Evolutionary conservation across 2,797 vertebrate species (phyloP).

Genomic region (Urosaurus nigricauda): DNA sequence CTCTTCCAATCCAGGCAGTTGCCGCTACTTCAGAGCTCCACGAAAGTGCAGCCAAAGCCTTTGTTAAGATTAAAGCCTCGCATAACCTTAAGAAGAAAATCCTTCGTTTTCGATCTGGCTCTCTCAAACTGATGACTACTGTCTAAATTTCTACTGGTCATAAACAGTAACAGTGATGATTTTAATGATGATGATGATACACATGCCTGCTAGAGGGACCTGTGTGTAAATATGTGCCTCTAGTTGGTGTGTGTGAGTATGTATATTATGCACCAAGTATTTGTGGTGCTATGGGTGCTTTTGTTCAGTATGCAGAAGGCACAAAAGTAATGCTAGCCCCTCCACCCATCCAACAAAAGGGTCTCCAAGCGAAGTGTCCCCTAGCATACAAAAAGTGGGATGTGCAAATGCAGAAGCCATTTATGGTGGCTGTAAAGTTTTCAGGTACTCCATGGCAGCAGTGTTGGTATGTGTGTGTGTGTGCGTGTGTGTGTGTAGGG

Average conservation of each 20-base stretch:
- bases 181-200: neutral
- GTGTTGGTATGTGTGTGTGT: neutral
- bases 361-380: neutral
- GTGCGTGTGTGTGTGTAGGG: too few relatives aligned
- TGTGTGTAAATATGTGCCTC: conserved; percentile 41
- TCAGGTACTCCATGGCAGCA: neutral
- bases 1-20: conserved; percentile 78
- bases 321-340: neutral
- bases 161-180: neutral
- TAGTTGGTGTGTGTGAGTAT: conserved; percentile 53
- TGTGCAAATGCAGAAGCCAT: neutral
- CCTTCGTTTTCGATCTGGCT: conserved; percentile 92
- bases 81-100: conserved; percentile 97
- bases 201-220: conserved; percentile 66
- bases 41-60: conserved; percentile 83
- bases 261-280: neutral
- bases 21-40: conserved; percentile 77
- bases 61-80: conserved; percentile 95
- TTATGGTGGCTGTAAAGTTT: neutral
- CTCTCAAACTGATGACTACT: conserved; percentile 96
- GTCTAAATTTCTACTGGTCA: conserved; percentile 76
- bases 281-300: neutral
- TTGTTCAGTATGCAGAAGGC: neutral
- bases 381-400: neutral
- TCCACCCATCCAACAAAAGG: neutral